These are phyloP conservation scores for Plectrocnemia conspersa DNA, from an alignment of 1,140 invertebrate genomes.

Conservation along the genomic window DNA sequence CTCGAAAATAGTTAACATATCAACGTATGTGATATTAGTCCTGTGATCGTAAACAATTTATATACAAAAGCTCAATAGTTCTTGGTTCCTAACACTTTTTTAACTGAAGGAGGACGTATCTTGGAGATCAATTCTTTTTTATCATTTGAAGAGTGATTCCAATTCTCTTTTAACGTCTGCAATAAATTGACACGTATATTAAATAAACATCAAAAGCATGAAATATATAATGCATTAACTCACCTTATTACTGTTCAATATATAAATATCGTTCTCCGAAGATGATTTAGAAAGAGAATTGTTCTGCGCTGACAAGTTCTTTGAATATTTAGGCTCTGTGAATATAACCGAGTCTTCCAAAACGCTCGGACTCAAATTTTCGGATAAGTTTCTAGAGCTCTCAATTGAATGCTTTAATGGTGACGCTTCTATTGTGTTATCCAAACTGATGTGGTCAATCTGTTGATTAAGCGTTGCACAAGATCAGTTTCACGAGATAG, in stretches of 20 bases:
- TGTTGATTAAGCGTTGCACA: conserved; percentile 12
- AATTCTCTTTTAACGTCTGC: conserved; percentile 31
- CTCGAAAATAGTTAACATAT: too few species aligned
- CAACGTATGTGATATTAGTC: too few species aligned
- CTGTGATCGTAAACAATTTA: too few species aligned
- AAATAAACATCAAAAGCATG: conserved; percentile 8
- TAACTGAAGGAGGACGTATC: conserved; percentile 22
- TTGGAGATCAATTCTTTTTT: conserved; percentile 30
- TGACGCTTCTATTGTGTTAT: conserved; percentile 21
- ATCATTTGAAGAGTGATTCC: conserved; percentile 23
- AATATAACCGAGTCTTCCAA: conserved; percentile 2
- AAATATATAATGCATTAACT: background rate
- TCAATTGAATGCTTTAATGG: background rate
- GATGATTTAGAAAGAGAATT: conserved; percentile 6
- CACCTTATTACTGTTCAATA: background rate
- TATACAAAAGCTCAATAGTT: conserved; percentile 24
- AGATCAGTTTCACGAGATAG: conserved; percentile 6
- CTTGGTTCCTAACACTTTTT: conserved; percentile 26
- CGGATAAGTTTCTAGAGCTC: conserved; percentile 6
- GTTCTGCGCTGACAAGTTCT: conserved; percentile 1
- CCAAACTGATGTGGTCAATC: conserved; percentile 20
- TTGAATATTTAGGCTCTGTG: conserved; percentile 8
- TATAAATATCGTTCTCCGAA: conserved; percentile 26
- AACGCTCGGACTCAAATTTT: background rate
- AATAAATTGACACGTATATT: conserved; percentile 16